Evolutionary conservation across 2,797 vertebrate species (phyloP).

Genomic region (Parambassis ranga): DNA sequence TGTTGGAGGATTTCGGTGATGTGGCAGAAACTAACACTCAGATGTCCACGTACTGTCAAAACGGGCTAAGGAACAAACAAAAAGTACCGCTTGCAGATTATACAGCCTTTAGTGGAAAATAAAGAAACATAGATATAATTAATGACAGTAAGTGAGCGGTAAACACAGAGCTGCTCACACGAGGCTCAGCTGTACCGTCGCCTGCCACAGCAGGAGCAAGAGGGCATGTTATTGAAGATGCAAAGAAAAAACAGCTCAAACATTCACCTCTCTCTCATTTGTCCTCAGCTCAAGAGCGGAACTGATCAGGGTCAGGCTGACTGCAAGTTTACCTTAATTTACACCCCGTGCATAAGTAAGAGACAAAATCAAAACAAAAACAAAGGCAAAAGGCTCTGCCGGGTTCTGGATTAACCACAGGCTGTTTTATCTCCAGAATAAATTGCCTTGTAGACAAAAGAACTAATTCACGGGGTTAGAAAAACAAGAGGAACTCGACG

Average conservation of each 20-base stretch:
- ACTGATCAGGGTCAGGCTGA: slow-evolving; percentile 52
- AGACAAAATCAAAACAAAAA: slow-evolving; percentile 54
- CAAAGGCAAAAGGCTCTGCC: slow-evolving; percentile 37
- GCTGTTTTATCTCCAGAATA: slow-evolving; percentile 69
- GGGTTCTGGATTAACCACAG: slow-evolving; percentile 63
- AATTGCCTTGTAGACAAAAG: slow-evolving; percentile 75
- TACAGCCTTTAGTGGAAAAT: background rate
- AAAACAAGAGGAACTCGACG: slow-evolving; percentile 54
- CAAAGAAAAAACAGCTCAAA: background rate
- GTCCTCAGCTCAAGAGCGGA: slow-evolving; percentile 28
- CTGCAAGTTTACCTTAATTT: slow-evolving; percentile 46
- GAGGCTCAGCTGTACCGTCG: background rate
- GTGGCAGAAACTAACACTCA: no score
- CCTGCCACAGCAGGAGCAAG: background rate
- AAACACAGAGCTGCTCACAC: background rate
- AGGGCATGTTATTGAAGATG: background rate
- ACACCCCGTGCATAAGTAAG: slow-evolving; percentile 39
- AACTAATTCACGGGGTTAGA: slow-evolving; percentile 55
- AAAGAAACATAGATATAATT: background rate
- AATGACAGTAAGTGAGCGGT: background rate
- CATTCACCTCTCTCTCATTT: slow-evolving; percentile 9
- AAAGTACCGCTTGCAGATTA: no score
- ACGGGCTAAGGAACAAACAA: no score
- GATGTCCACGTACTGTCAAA: no score
- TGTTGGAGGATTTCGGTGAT: no score